These are phyloP conservation scores for Dexiosoma caninum DNA, from an alignment of 2,888 invertebrate species.

Conservation along the genomic window DNA sequence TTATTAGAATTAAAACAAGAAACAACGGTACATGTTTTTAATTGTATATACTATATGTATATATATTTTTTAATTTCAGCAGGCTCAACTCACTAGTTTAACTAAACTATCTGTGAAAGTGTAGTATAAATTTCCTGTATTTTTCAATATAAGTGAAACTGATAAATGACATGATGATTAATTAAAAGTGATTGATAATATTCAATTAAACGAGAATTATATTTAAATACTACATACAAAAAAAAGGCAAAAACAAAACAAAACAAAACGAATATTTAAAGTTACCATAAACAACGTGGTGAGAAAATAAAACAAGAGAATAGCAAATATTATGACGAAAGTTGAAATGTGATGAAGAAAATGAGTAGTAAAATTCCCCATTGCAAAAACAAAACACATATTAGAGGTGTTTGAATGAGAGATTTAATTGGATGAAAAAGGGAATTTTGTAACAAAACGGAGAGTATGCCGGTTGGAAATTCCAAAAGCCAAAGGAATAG, in stretches of 20 bases:
- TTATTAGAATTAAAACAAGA: constrained; percentile 64
- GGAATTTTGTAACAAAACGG: not conserved
- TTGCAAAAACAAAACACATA: constrained; percentile 15
- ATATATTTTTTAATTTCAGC: constrained; percentile 34
- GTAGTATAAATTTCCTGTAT: constrained; percentile 10
- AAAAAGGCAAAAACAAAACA: not conserved
- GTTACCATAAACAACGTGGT: not conserved
- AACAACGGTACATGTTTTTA: constrained; percentile 46
- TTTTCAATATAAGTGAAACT: not conserved
- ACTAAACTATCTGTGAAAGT: constrained; percentile 59
- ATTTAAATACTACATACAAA: not conserved
- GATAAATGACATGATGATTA: constrained; percentile 21
- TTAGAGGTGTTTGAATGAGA: constrained; percentile 6
- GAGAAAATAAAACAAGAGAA: not conserved
- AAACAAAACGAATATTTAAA: not conserved
- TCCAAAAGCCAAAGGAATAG: not conserved
- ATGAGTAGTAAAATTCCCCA: not conserved
- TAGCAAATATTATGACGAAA: not conserved
- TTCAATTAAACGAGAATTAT: not conserved
- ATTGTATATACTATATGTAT: not conserved
- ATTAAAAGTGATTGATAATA: constrained; percentile 15
- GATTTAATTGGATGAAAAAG: not conserved
- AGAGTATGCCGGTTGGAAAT: not conserved
- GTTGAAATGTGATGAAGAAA: not conserved
- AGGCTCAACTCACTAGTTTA: constrained; percentile 55